phyloP scores from a whole-genome alignment of 2,888 invertebrate genomes.

The Agrochola macilenta region DNA sequence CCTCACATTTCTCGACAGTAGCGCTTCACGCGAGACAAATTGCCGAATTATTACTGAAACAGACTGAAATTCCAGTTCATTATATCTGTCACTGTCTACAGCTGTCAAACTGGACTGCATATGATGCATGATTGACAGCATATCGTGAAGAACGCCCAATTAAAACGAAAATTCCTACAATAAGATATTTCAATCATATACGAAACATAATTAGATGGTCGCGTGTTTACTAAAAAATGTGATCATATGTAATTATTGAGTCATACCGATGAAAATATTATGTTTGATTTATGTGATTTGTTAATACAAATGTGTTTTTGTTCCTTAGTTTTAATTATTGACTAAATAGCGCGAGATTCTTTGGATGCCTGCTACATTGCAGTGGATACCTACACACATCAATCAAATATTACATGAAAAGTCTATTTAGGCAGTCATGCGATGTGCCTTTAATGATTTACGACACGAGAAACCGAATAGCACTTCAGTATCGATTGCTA shows the following conservation, averaged over 20 bases:
- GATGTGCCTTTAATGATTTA: conserved; percentile 18
- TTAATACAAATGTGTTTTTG: conserved; percentile 40
- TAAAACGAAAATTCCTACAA: conserved; percentile 56
- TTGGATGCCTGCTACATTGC: conserved; percentile 23
- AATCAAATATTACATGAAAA: conserved; percentile 22
- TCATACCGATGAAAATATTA: conserved; percentile 62
- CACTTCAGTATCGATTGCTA: background rate
- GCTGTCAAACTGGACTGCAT: conserved; percentile 43
- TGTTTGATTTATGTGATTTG: conserved; percentile 57
- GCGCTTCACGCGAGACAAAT: conserved; percentile 57
- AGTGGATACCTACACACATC: conserved; percentile 8
- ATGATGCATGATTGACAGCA: conserved; percentile 61
- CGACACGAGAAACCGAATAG: conserved; percentile 5
- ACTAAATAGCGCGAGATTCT: conserved; percentile 38
- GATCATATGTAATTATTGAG: conserved; percentile 65
- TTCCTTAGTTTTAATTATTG: conserved; percentile 48
- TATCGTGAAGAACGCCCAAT: conserved; percentile 59
- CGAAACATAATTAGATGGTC: conserved; percentile 55
- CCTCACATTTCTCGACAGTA: conserved; percentile 33
- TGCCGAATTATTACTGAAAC: conserved; percentile 57
- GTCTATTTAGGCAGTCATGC: conserved; percentile 17
- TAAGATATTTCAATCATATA: conserved; percentile 65
- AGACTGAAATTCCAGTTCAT: conserved; percentile 37
- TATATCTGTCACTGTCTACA: conserved; percentile 57
- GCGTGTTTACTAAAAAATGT: conserved; percentile 59